A percentile compares a stretch with the other conserved stretches of the same genome.
Evolutionary conservation across 2,113 vertebrate species (phyloP).

Genomic region (Eulacestoma nigropectus): DNA sequence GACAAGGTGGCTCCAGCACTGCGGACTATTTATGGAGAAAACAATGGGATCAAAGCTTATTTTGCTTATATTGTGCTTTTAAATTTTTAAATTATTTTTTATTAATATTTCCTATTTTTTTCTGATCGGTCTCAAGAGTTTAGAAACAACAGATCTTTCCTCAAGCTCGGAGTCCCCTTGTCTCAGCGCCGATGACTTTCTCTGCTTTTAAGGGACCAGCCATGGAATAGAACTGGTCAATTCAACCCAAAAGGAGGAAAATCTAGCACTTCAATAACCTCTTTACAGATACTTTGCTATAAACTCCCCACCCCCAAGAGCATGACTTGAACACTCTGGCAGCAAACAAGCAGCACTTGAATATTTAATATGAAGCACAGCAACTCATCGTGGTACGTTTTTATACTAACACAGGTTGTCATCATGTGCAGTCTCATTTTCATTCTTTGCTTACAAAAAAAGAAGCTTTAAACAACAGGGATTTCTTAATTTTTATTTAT

Average conservation of each 20-base stretch:
- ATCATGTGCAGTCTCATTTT: neutral
- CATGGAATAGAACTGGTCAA: neutral
- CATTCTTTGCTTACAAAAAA: neutral
- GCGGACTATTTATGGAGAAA: rapidly evolving
- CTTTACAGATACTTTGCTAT: neutral
- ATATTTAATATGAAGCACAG: neutral
- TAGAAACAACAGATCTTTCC: neutral
- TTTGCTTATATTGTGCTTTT: neutral
- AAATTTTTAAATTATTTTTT: neutral
- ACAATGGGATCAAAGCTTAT: neutral
- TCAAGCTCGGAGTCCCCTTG: neutral
- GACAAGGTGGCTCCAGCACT: neutral
- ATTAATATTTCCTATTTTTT: neutral
- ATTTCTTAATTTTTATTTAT: neutral
- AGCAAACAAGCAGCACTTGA: neutral
- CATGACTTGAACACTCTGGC: neutral
- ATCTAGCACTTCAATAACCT: neutral
- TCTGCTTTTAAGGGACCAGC: neutral
- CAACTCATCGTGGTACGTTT: neutral
- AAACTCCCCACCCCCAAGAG: neutral
- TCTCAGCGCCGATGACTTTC: rapidly evolving
- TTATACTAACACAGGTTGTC: neutral
- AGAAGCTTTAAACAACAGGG: neutral
- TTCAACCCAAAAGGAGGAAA: neutral
- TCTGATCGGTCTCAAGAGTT: neutral